Evolutionary conservation across 2,113 vertebrate genomes (phyloP), one percentile per base, ranked within the genome.

Genomic region (Gymnocephalus cernua): DNA sequence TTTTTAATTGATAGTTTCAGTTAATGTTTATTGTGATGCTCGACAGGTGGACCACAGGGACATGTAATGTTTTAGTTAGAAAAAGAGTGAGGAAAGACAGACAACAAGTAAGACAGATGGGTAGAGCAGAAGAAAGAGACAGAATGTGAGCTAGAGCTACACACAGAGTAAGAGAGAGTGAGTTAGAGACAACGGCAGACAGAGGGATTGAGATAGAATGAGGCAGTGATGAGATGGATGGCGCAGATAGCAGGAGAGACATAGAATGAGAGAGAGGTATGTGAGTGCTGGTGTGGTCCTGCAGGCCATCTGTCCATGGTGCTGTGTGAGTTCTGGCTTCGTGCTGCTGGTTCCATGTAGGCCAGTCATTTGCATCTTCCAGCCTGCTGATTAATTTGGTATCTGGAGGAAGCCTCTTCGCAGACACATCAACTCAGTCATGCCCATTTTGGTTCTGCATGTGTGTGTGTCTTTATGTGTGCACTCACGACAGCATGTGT

Each of bases 371-470:
- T 90, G 88, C 90, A 93, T 92, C 83, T 88, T 91, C 87, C 86
- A 91, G 79, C 79, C 86, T 91, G 84, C 80, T 89, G 89, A 93
- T 93, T 93, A 89, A 92, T 91, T 91, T 92, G 86, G 80, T 92
- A 83, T 93, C 88, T 92, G 74, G 87, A 90, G 87, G 65, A 91
- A 74, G 74, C 66, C 21, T 76, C 87, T 61, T 84, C 75, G 82
- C 72, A 70, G 50, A 86, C 69, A 77, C 85, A 84, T 82, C 61
- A 82, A 80, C 78, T 80, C 79, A 78, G 56, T 85, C 65, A 56
- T 70, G 71, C 80, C 74, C 73, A 61, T 75, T 77, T 47, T 21
- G 0, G 32, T 41, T 41, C 2, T 45, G 8, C 21, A 54, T 74
- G 80, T 63, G 53, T 63, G 53, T 83, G 63, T 65, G 35, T 82